A percentile compares a stretch with the other conserved stretches of the same genome.
Conservation (phyloP, 2,797 vertebrate genomes). For the Nyctalus aviator region DNA sequence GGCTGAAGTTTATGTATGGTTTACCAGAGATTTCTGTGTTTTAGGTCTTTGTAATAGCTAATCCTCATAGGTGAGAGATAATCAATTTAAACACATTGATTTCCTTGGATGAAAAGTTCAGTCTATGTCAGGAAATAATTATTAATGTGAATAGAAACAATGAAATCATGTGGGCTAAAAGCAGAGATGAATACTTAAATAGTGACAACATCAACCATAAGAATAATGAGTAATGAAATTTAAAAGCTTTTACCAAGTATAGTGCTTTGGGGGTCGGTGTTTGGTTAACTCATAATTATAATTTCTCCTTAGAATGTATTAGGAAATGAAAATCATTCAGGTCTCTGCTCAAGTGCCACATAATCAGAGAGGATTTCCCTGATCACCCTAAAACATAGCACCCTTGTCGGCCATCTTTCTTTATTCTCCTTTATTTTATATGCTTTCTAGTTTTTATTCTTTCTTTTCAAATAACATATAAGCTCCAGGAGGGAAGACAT, state of each 20-base stretch:
- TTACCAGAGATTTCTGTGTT: background rate
- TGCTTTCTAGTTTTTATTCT: background rate
- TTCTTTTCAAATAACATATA: background rate
- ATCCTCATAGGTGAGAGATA: constrained; percentile 17
- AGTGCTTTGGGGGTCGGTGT: background rate
- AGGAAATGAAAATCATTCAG: background rate
- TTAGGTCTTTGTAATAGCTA: background rate
- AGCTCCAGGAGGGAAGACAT: background rate
- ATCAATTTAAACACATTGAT: constrained; percentile 30
- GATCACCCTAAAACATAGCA: background rate
- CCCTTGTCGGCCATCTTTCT: background rate
- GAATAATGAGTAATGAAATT: background rate
- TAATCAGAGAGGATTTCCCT: background rate
- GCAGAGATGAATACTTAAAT: constrained; percentile 28
- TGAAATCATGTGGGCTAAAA: constrained; percentile 45
- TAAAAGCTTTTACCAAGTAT: background rate
- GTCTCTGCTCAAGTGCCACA: background rate
- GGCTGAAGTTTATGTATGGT: background rate
- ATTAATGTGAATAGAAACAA: constrained; percentile 42
- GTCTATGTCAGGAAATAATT: constrained; percentile 60
- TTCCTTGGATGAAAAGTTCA: constrained; percentile 59
- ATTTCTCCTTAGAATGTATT: background rate
- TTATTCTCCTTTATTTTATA: background rate
- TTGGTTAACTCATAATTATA: background rate
- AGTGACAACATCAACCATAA: background rate